Conservation (phyloP, 1,140 invertebrate species). For the Metopolophium dirhodum region DNA sequence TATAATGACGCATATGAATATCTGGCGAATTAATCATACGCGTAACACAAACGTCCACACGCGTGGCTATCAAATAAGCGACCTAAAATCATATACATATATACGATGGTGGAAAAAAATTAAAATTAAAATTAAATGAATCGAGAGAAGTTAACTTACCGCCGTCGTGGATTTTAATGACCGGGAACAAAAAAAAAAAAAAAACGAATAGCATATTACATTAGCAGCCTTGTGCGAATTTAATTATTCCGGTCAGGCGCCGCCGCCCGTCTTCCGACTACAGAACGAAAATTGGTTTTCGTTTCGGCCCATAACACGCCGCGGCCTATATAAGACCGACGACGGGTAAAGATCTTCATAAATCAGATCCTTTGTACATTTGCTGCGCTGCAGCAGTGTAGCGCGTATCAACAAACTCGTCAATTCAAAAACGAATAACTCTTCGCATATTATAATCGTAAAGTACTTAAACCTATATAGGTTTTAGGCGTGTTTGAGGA, state of each 20-base stretch:
- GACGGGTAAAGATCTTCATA: background rate
- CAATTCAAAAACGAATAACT: background rate
- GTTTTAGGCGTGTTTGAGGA: no score
- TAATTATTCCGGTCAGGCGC: background rate
- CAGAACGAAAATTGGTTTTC: background rate
- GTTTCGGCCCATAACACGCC: background rate
- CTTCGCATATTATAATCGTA: no score
- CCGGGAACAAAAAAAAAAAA: conserved; percentile 4
- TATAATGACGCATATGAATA: background rate
- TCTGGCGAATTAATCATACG: conserved; percentile 23
- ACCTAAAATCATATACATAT: background rate
- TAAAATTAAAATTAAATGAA: conserved; percentile 27
- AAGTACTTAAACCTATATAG: no score
- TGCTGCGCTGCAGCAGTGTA: no score
- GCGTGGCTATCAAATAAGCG: background rate
- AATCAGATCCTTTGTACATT: background rate
- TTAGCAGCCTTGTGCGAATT: conserved; percentile 35
- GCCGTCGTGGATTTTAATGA: background rate
- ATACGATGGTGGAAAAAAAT: background rate
- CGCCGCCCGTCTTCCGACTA: background rate
- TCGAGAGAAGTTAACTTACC: background rate
- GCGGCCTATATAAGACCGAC: background rate
- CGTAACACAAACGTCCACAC: background rate
- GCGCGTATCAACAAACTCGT: background rate
- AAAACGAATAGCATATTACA: background rate